Base-by-base conservation (phyloP, 2,113 vertebrate species). In the Hypomesus transpacificus region DNA sequence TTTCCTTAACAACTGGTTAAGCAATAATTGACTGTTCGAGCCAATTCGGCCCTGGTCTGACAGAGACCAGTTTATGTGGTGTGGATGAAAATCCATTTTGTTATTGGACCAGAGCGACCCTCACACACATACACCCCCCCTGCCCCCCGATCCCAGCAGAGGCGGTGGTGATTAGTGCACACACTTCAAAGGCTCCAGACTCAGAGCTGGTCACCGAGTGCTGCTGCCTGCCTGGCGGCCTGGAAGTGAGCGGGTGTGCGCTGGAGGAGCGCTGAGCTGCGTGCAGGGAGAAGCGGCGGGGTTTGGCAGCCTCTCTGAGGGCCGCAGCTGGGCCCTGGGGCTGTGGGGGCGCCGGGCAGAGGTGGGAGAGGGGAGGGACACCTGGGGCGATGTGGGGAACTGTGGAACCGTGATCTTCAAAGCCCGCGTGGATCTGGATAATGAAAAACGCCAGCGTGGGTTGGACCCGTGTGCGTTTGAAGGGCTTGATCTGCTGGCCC, bases 161-260 rank as follows among this genome's bases (percentile, higher is more conserved):
- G 75, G 72, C n/a, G 3, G n/a, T 20, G 75, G 73, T 80, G 82
- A 88, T 86, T 79, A 84, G 61, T 74, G 70, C n/a, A 8, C 83
- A 86, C 83, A 86, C 85, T 84, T 88, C 82, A 86, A 90, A 89
- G 83, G 80, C 76, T 80, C 66, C 57, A n/a, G 1, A 73, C 83
- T 34, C 46, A 21, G 7, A 57, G 76, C 70, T 50, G 75, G 82
- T 80, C 82, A 76, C 54, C 13, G 51, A 68, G 61, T 60, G 7
- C 66, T 14, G 67, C 70, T 46, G 39, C 39, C 39, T 46, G 6
- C 50, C 16, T 68, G 72, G 60, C 70, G 14, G 72, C 39, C 70
- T 64, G 64, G 57, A 76, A 84, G 75, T 70, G 66, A 76, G 69
- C 58, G 28, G 17, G 22, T 7, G 31, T 34, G 65, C 74, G 51